Evolutionary conservation across 2,888 invertebrate species (phyloP).

Genomic region (Hyppa rectilinea): DNA sequence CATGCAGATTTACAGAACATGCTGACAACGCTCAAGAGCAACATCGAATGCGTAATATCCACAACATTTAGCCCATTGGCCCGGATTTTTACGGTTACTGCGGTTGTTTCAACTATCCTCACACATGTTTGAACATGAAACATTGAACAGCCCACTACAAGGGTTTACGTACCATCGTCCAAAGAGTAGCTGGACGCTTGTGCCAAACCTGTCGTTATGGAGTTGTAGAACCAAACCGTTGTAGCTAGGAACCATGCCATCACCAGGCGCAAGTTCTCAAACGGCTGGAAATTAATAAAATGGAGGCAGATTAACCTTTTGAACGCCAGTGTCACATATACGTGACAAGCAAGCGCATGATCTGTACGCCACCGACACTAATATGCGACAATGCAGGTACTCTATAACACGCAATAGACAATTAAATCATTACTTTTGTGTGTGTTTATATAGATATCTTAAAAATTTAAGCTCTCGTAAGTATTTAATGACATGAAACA

Average conservation of each 20-base stretch:
- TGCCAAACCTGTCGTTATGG: slow-evolving; percentile 86
- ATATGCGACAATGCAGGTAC: too few species aligned
- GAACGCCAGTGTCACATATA: too few species aligned
- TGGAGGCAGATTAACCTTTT: too few species aligned
- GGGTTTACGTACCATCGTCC: slow-evolving; percentile 83
- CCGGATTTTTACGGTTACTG: slow-evolving; percentile 13
- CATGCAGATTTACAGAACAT: slow-evolving; percentile 85
- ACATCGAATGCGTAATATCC: slow-evolving; percentile 72
- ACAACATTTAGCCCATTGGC: slow-evolving; percentile 64
- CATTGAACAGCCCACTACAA: slow-evolving; percentile 14
- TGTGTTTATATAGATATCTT: too few species aligned
- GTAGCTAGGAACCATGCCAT: slow-evolving; percentile 91
- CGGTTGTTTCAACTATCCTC: slow-evolving; percentile 38
- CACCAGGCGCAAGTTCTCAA: slow-evolving; percentile 90
- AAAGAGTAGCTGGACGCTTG: slow-evolving; percentile 87
- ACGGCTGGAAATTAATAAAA: slow-evolving; percentile 85
- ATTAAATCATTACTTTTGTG: too few species aligned
- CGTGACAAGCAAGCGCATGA: too few species aligned
- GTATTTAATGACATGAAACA: too few species aligned
- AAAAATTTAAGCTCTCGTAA: too few species aligned
- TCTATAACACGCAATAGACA: too few species aligned
- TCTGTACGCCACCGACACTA: too few species aligned
- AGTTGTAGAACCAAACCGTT: slow-evolving; percentile 91
- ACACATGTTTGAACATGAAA: slow-evolving; percentile 33
- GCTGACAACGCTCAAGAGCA: slow-evolving; percentile 83